These are phyloP conservation scores for Epinephelus awoara DNA, from an alignment of 2,797 vertebrate genomes.

Conservation along the genomic window DNA sequence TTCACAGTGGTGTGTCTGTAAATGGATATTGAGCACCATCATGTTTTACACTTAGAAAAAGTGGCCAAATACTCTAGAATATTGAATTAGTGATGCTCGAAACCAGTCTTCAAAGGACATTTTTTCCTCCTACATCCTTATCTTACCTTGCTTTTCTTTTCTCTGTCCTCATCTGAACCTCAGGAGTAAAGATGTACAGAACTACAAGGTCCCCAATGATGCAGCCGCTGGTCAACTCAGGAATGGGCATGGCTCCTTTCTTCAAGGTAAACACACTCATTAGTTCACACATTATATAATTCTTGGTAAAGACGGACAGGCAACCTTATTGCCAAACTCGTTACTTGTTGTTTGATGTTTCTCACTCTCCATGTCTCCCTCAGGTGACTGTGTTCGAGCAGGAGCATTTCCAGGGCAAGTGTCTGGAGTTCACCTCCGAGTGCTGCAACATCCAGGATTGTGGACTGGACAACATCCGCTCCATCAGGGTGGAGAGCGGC, in stretches of 20 bases:
- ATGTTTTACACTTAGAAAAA: constrained; percentile 1
- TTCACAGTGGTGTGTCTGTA: background rate
- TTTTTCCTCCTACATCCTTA: background rate
- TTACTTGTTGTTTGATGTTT: background rate
- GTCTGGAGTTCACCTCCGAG: constrained; percentile 88
- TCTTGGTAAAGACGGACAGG: background rate
- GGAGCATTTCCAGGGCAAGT: constrained; percentile 90
- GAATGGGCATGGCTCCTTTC: constrained; percentile 89
- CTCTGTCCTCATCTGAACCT: constrained; percentile 38
- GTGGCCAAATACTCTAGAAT: background rate
- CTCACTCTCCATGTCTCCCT: background rate
- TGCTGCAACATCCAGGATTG: constrained; percentile 89
- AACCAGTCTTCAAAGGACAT: background rate
- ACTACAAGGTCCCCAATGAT: constrained; percentile 85
- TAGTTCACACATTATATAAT: background rate
- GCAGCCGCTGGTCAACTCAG: constrained; percentile 85
- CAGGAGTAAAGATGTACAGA: constrained; percentile 87
- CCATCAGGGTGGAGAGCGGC: constrained; percentile 89
- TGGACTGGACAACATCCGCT: constrained; percentile 89
- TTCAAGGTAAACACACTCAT: constrained; percentile 84
- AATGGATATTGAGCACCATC: background rate
- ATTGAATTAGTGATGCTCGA: background rate
- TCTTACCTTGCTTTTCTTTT: background rate
- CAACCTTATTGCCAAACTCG: background rate
- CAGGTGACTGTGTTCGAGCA: constrained; percentile 90